Percentiles rank a stretch among this genome's conserved stretches.
phyloP scores from a whole-genome alignment of 2,888 invertebrate genomes.

The Idaea straminata region DNA sequence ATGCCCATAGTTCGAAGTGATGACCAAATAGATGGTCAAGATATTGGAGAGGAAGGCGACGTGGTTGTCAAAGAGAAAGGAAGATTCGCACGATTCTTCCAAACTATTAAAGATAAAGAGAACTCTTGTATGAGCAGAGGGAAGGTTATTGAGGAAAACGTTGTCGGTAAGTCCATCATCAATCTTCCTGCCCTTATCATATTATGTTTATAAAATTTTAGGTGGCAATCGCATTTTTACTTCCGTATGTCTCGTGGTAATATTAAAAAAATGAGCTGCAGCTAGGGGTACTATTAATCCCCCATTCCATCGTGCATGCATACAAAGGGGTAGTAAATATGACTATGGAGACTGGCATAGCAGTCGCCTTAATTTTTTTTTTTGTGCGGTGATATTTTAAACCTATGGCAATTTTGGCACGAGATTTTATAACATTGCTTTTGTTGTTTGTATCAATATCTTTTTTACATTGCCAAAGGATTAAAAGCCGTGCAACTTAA shows the following conservation, averaged over 20 bases:
- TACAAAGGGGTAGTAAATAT: too few relatives aligned
- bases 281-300: background rate
- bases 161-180: constrained; percentile 60
- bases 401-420: too few relatives aligned
- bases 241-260: background rate
- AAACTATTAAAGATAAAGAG: constrained; percentile 69
- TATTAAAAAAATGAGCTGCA: background rate
- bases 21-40: constrained; percentile 59
- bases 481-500: too few relatives aligned
- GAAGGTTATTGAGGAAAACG: constrained; percentile 71
- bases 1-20: constrained; percentile 73
- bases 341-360: too few relatives aligned
- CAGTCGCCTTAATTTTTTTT: too few relatives aligned
- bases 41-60: constrained; percentile 53
- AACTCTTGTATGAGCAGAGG: constrained; percentile 74
- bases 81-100: constrained; percentile 66
- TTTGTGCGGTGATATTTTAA: too few relatives aligned
- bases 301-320: background rate
- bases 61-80: constrained; percentile 69
- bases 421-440: too few relatives aligned
- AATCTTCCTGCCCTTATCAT: too few relatives aligned
- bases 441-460: too few relatives aligned
- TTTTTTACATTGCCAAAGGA: too few relatives aligned
- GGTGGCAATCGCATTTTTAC: background rate
- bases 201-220: background rate